Evolutionary conservation across 2,888 invertebrate species (phyloP), one percentile per base, ranked within the genome.

Genomic region (Drosophila bunnanda): DNA sequence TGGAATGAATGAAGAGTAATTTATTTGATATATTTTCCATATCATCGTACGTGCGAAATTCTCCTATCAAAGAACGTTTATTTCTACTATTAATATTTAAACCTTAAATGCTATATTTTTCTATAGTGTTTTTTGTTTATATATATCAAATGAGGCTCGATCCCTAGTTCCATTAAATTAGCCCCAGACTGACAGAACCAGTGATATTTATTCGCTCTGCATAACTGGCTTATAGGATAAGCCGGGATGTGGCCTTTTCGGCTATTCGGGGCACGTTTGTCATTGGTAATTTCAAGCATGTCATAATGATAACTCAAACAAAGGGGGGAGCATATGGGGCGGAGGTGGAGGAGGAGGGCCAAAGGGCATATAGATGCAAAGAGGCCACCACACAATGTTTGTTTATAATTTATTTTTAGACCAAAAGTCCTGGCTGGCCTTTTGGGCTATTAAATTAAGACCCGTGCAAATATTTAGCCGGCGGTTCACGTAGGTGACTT

Each of bases 241-340:
- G 67, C 20, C 25, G 34, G 67, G 39, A 48, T 65, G 67, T 38
- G 34, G 41, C 43, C 39, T 56, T 48, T 44, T 75, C 81, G 78
- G 78, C 54, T 62, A 87, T 77, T 77, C 88, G 52, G 55, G 68
- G 76, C 87, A 87, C 87, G 87, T 87, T 81, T 81, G 88, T 89
- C 87, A 87, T 87, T 87, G 87, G 87, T 82, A 89, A 87, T 87
- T 89, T 87, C 73, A 82, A 87, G 82, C 89, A 89, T 89, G 89
- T 83, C 85, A 86, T 86, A 86, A 86, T 86, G 87, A 86, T 86
- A 88, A 82, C 82, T 79, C 86, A 86, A 80, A 79, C 73, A 77
- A 38, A 72, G 59, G 61, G 76, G 46, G 41, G 59, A 30, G 66
- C 82, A 74, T 57, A 69, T 72, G 65, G 61, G 41, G 30, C 15